Percentiles rank a stretch among this genome's conserved stretches.
Conservation (phyloP, 2,113 vertebrate genomes). For the Lagopus muta region DNA sequence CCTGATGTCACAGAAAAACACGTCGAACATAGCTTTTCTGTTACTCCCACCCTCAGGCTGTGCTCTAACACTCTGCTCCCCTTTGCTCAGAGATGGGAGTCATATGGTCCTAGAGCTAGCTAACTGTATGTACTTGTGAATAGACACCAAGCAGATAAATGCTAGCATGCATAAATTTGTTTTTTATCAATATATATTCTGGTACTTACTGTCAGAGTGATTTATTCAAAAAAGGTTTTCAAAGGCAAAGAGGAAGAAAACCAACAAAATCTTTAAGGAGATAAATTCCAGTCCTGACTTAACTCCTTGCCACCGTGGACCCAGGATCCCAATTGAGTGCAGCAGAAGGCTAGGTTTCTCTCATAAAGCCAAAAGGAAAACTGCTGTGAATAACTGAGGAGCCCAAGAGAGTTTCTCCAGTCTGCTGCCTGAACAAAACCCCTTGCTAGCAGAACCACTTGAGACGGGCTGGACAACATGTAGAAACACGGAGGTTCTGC, state of each 20-base stretch:
- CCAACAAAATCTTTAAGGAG: not conserved
- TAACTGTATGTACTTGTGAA: slow-evolving; percentile 26
- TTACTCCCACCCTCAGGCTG: not conserved
- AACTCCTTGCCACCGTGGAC: not conserved
- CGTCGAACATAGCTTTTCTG: not conserved
- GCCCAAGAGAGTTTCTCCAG: not conserved
- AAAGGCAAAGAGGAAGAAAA: not conserved
- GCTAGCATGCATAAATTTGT: slow-evolving; percentile 50
- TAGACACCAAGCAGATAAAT: slow-evolving; percentile 43
- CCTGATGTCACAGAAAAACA: not conserved
- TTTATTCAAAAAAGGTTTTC: not conserved
- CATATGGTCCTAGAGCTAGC: slow-evolving; percentile 28
- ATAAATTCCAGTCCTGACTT: not conserved
- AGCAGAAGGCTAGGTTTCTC: not conserved
- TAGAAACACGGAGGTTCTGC: not conserved
- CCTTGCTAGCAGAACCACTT: rapidly evolving
- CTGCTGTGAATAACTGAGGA: not conserved
- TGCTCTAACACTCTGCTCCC: not conserved
- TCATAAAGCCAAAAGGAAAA: not conserved
- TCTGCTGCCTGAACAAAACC: not conserved
- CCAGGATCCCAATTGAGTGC: rapidly evolving
- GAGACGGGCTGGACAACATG: rapidly evolving
- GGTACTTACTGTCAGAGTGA: slow-evolving; percentile 30
- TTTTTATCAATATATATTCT: slow-evolving; percentile 10
- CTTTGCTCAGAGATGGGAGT: slow-evolving; percentile 32